phyloP scores from a whole-genome alignment of 2,113 vertebrate species.

The Nymphicus hollandicus region DNA sequence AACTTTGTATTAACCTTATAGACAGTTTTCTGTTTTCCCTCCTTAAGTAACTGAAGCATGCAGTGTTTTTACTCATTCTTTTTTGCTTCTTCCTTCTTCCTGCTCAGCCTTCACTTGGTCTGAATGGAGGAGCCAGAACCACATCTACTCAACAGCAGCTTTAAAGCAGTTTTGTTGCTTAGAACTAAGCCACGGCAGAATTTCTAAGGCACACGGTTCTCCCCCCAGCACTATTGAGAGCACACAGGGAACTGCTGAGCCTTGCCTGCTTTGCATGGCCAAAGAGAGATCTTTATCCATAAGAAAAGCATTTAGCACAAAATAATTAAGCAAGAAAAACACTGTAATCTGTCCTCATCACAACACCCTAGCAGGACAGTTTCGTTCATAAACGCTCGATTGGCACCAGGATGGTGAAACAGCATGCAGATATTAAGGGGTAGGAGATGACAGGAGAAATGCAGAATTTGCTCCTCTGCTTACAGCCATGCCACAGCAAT shows the following conservation, averaged over 20 bases:
- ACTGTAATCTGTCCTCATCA: neutral
- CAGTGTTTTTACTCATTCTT: neutral
- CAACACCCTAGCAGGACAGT: neutral
- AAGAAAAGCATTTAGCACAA: neutral
- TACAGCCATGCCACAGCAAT: neutral
- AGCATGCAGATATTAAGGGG: neutral
- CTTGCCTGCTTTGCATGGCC: fast-evolving
- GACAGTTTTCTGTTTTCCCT: neutral
- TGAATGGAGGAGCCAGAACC: neutral
- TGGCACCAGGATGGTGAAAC: neutral
- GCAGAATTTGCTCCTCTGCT: neutral
- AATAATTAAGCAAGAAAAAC: neutral
- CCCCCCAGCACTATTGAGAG: neutral
- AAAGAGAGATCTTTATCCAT: neutral
- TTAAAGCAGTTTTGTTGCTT: neutral
- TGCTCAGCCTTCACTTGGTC: neutral
- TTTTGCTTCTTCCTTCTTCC: neutral
- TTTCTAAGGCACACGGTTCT: neutral
- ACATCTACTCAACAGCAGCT: neutral
- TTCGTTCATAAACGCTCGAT: neutral
- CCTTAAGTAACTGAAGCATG: neutral
- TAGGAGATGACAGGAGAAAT: neutral
- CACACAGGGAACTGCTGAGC: fast-evolving
- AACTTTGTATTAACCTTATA: neutral
- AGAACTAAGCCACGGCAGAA: neutral